phyloP scores from a whole-genome alignment of 2,113 vertebrate genomes.

The Pterocles burchelli region DNA sequence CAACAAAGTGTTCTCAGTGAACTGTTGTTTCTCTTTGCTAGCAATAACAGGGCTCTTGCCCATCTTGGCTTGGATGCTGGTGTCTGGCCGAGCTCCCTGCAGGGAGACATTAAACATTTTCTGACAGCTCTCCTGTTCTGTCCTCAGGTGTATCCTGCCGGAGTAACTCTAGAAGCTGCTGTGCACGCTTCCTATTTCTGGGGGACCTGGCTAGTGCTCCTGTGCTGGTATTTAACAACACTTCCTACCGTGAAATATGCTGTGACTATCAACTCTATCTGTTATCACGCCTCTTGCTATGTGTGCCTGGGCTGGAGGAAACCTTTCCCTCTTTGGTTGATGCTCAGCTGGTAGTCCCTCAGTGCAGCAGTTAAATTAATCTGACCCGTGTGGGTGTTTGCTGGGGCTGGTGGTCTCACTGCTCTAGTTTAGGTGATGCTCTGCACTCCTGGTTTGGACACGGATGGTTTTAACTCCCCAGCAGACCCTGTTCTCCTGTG shows the following conservation, averaged over 20 bases:
- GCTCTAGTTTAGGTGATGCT: too few relatives aligned
- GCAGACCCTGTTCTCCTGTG: too few relatives aligned
- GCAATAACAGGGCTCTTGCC: neutral
- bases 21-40: neutral
- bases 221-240: neutral
- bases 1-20: neutral
- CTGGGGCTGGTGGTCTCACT: too few relatives aligned
- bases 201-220: neutral
- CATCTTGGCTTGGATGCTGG: neutral
- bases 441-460: too few relatives aligned
- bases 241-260: neutral
- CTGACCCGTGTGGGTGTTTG: too few relatives aligned
- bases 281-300: neutral
- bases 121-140: neutral
- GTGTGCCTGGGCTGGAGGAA: neutral
- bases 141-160: neutral
- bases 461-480: too few relatives aligned
- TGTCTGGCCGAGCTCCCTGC: neutral
- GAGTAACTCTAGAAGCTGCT: neutral
- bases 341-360: fast-evolving
- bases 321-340: neutral
- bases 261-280: neutral
- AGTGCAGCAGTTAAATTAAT: too few relatives aligned
- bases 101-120: neutral
- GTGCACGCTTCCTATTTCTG: neutral